Evolutionary conservation across 2,113 vertebrate genomes (phyloP).

Genomic region (Podarcis cretensis): DNA sequence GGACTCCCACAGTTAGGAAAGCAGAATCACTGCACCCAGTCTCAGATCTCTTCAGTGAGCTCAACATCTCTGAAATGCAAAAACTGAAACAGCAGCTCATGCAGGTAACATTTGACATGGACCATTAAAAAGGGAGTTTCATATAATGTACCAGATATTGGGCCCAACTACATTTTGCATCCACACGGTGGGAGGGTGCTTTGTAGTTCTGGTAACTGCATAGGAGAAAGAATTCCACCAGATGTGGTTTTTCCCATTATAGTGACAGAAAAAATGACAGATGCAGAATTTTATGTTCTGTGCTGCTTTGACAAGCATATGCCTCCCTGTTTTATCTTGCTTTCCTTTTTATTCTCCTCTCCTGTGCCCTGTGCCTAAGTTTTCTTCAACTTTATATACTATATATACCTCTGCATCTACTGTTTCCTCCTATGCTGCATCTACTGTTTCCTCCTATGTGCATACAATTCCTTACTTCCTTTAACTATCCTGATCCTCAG

Average conservation of each 20-base stretch:
- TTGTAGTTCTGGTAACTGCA: not conserved
- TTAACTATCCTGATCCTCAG: not conserved
- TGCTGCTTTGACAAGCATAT: not conserved
- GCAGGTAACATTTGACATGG: constrained; percentile 82
- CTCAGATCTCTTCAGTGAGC: constrained; percentile 97
- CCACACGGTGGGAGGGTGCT: no score
- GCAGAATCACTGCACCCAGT: constrained; percentile 88
- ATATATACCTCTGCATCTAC: not conserved
- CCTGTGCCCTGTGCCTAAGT: not conserved
- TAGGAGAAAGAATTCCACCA: not conserved
- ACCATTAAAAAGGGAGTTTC: not conserved
- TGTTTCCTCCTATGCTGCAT: not conserved
- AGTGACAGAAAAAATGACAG: not conserved
- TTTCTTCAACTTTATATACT: not conserved
- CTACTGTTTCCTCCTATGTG: not conserved
- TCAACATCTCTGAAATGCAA: constrained; percentile 98
- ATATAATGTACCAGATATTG: rapidly evolving
- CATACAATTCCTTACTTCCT: not conserved
- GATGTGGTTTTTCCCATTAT: not conserved
- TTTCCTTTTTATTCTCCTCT: not conserved
- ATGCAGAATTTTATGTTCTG: not conserved
- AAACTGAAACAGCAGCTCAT: constrained; percentile 97
- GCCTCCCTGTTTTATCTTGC: not conserved
- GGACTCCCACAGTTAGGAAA: constrained; percentile 80
- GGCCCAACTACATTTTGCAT: not conserved